A percentile compares a stretch with the other conserved stretches of the same genome.
Evolutionary conservation across 2,113 vertebrate genomes (phyloP).

Genomic region (Carlito syrichta): DNA sequence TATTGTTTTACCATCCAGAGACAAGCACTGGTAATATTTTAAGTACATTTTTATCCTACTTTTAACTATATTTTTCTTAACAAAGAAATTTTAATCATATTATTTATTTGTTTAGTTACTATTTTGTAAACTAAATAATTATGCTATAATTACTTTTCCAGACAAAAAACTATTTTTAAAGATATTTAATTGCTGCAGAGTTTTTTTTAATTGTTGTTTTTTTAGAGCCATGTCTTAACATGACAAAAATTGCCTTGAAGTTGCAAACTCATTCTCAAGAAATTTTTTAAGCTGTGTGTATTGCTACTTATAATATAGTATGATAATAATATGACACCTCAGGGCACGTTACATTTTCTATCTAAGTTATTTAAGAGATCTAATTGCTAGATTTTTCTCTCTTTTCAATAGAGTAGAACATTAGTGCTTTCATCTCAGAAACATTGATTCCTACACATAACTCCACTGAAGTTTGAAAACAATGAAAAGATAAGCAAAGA

Average conservation of each 20-base stretch:
- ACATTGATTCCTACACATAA: not conserved
- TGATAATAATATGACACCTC: not conserved
- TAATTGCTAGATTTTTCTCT: not conserved
- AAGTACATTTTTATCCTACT: not conserved
- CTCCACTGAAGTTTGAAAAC: not conserved
- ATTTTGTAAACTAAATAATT: not conserved
- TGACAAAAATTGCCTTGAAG: not conserved
- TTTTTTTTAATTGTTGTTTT: not conserved
- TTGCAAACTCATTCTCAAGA: not conserved
- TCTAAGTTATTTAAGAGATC: not conserved
- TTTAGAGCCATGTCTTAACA: not conserved
- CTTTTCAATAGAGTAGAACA: not conserved
- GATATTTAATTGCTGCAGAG: not conserved
- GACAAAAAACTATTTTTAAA: not conserved
- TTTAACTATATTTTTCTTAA: not conserved
- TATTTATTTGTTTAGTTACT: not conserved
- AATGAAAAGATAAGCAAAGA: not conserved
- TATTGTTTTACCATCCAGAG: not conserved
- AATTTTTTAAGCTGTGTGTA: not conserved
- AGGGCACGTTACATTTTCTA: not conserved
- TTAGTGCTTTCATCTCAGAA: not conserved
- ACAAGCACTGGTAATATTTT: not conserved
- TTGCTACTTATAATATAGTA: not conserved
- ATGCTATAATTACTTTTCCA: not conserved
- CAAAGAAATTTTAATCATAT: not conserved